Percentiles rank a stretch among this genome's conserved stretches.
phyloP scores from a whole-genome alignment of 2,888 invertebrate species.

The Archips crataeganus region DNA sequence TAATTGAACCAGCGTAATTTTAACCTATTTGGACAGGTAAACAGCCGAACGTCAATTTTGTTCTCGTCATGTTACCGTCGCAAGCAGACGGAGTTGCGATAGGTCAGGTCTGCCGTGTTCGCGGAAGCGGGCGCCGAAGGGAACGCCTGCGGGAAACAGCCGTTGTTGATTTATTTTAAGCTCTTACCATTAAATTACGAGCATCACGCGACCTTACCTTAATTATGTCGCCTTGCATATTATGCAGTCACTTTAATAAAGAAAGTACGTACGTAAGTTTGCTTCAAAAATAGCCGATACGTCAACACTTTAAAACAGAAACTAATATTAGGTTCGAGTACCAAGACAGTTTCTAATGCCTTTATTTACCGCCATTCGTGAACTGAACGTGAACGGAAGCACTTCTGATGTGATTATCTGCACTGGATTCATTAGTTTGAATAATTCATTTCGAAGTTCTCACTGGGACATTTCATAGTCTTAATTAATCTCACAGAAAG shows the following conservation, averaged over 20 bases:
- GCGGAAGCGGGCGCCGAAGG: background rate
- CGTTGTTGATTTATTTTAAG: background rate
- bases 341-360: too few species aligned
- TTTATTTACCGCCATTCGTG: too few species aligned
- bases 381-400: too few species aligned
- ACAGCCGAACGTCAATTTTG: background rate
- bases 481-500: too few species aligned
- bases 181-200: background rate
- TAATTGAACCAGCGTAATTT: too few species aligned
- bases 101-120: constrained; percentile 1
- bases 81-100: background rate
- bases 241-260: background rate
- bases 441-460: too few species aligned
- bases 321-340: too few species aligned
- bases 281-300: too few species aligned
- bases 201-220: background rate
- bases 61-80: background rate
- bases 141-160: background rate
- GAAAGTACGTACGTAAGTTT: background rate
- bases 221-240: background rate
- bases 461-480: too few species aligned
- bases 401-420: too few species aligned
- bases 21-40: background rate
- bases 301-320: too few species aligned
- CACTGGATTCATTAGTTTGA: too few species aligned